phyloP scores from a whole-genome alignment of 2,113 vertebrate species.

The Alethe diademata region DNA sequence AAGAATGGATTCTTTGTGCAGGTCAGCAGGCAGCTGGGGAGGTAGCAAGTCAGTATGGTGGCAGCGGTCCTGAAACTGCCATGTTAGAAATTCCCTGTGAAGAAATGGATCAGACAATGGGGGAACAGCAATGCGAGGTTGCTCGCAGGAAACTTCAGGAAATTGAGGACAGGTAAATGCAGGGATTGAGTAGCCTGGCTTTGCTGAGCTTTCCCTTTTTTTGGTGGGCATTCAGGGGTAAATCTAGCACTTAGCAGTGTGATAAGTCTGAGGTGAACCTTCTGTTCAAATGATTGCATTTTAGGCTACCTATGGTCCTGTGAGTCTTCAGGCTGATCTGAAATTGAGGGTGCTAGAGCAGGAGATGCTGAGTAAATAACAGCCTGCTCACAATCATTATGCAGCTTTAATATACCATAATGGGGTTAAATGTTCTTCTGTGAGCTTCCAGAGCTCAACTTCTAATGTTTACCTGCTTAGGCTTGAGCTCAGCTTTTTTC shows the following conservation, averaged over 20 bases:
- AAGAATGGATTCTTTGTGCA: constrained; percentile 71
- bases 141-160: constrained; percentile 78
- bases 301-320: rapidly evolving
- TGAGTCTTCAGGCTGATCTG: neutral
- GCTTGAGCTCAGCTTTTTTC: neutral
- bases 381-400: neutral
- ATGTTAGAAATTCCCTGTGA: constrained; percentile 72
- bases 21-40: constrained; percentile 69
- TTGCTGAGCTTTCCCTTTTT: constrained; percentile 41
- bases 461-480: neutral
- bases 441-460: neutral
- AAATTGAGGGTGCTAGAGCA: neutral
- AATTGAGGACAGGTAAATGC: constrained; percentile 78
- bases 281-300: neutral
- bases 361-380: neutral
- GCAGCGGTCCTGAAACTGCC: constrained; percentile 57
- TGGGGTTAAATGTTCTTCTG: neutral
- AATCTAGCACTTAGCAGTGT: neutral
- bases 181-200: constrained; percentile 39
- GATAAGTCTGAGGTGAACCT: neutral
- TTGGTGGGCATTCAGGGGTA: neutral
- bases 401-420: neutral
- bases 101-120: constrained; percentile 78
- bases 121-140: constrained; percentile 75
- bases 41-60: constrained; percentile 53